A percentile compares a stretch with the other conserved stretches of the same genome.
Evolutionary conservation across 2,113 vertebrate genomes (phyloP).

Genomic region (Phyllostomus discolor): DNA sequence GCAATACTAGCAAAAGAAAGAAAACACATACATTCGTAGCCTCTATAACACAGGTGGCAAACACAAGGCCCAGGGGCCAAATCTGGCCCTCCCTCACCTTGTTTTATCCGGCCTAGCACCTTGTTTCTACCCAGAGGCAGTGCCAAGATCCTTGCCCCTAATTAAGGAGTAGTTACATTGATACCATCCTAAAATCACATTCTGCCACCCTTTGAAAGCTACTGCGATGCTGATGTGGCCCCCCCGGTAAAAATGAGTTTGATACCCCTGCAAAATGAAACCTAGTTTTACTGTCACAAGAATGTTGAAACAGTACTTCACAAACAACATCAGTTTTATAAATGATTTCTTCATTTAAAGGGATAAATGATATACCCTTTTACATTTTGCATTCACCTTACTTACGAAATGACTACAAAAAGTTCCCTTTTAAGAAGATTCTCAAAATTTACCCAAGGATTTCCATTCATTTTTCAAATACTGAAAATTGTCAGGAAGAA

Average conservation of each 20-base stretch:
- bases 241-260: no score
- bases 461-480: neutral
- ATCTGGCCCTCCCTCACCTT: no score
- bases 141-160: no score
- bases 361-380: neutral
- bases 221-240: no score
- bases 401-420: neutral
- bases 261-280: neutral
- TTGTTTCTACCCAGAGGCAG: no score
- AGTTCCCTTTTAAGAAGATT: neutral
- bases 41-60: neutral
- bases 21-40: neutral
- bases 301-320: conserved; percentile 34
- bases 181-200: no score
- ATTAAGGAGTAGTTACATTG: no score
- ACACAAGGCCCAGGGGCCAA: no score
- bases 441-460: neutral
- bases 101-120: no score
- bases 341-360: neutral
- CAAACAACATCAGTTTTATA: neutral
- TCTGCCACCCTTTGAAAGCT: no score
- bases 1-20: neutral
- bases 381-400: neutral
- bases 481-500: neutral
- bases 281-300: neutral